Evolutionary conservation across 2,888 invertebrate genomes (phyloP), one percentile per base, ranked within the genome.

Genomic region (Euclidia mi): DNA sequence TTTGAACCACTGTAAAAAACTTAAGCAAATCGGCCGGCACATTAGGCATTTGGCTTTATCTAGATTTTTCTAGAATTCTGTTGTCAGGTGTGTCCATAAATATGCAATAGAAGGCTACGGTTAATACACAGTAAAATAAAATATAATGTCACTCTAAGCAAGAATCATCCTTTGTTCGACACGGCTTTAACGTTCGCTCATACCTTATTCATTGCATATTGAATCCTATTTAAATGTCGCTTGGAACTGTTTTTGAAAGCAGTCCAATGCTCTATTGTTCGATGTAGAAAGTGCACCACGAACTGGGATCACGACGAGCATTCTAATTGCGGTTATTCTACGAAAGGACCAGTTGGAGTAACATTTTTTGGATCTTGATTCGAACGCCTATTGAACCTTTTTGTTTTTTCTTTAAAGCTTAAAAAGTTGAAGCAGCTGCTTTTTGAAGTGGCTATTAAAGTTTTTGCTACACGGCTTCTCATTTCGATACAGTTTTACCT

Each of bases 231-330:
- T 25, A 25, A 28, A 25, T 31, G 34, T 11, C 53, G 40, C 6
- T 47, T 74, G 75, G 79, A 69, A 60, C 56, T 51, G 50, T 70
- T 75, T 75, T 69, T 64, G 61, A 56, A 62, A 68, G 65, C 51
- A 35, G 61, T 60, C 40, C 18, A n/a, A 48, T 46, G 65, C 62
- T 71, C 76, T 73, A 82, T 89, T 87, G 86, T 88, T 84, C 64
- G 69, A 38, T 67, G 73, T 88, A 89, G 89, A 90, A 89, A 90
- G 89, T 87, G 82, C 84, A 83, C 78, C 81, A 80, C 79, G 76
- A 71, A 74, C 78, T 59, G 71, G 78, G 79, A 84, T 82, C 87
- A 84, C 77, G 83, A 70, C 78, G 53, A 76, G 86, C 82, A 90
- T 89, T 86, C 80, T 88, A 89, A 89, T 88, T 82, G 79, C 69